Conservation (phyloP, 2,113 vertebrate genomes). For the Semicossyphus pulcher region DNA sequence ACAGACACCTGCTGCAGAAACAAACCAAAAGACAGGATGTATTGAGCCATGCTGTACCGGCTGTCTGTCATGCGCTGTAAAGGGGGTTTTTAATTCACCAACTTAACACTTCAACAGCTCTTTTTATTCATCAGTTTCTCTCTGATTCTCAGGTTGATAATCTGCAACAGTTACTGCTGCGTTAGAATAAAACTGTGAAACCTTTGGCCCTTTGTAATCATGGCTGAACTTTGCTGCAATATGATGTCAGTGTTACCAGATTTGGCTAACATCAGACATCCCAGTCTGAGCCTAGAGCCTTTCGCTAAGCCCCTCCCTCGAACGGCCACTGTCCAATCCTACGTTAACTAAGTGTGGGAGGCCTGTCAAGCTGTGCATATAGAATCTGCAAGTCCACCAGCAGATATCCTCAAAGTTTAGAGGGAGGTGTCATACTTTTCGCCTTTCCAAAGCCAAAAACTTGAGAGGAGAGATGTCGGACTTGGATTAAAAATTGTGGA, state of each 20-base stretch:
- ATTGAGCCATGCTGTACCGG: not conserved
- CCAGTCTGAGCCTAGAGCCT: not conserved
- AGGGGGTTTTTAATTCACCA: constrained; percentile 16
- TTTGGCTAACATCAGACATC: not conserved
- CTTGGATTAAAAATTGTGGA: too few species aligned
- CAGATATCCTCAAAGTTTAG: too few species aligned
- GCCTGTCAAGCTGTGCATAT: too few species aligned
- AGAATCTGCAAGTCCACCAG: too few species aligned
- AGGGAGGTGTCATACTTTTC: too few species aligned
- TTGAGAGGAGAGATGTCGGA: too few species aligned
- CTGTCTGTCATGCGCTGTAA: not conserved
- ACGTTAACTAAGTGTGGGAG: too few species aligned
- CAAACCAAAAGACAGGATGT: not conserved
- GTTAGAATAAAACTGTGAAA: not conserved
- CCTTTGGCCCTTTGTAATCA: not conserved
- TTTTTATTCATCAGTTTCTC: not conserved
- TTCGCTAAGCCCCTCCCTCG: too few species aligned
- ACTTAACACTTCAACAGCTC: not conserved
- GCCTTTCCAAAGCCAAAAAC: too few species aligned
- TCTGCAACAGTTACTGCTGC: not conserved
- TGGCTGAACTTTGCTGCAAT: not conserved
- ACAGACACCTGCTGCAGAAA: constrained; percentile 23
- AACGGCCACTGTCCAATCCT: too few species aligned
- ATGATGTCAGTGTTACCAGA: not conserved
- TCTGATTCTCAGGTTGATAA: not conserved